Evolutionary conservation across 2,888 invertebrate species (phyloP), one percentile per base, ranked within the genome.

Genomic region (Oscheius sp.): DNA sequence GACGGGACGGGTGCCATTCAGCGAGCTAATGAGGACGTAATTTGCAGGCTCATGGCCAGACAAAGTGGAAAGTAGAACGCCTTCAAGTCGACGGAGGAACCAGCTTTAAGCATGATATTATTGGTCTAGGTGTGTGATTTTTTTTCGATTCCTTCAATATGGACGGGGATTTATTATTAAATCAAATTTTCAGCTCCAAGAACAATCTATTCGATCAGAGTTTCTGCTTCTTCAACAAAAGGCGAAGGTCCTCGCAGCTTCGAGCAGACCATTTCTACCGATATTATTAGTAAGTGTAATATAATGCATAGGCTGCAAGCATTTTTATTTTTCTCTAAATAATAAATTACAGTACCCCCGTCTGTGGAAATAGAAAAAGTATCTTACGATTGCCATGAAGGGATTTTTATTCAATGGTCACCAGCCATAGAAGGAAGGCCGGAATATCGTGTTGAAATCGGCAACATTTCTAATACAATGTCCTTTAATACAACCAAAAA

Each of bases 211-310:
- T 71, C 76, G 25, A 69, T 85, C 6, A 73, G 79, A 25, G 70
- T 85, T 12, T 76, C 82, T 10, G 83, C 83, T 0, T 78, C 82
- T 12, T 83, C 85, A 3, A 17, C 53, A 3, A 80, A 79, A 58
- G 85, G 85, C 53, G 85, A 84, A 73, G 80, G 85, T 15, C 70
- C 72, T n/a, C 79, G 75, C 69, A 84, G 82, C 70, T 71, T 69
- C 0, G 80, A 81, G 33, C 64, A 77, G 48, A 20, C 72, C 8
- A 75, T 72, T 6, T 70, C 74, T 27, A 85, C 85, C 3, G 78
- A 78, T 39, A 42, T 63, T 0, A 27, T 33, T 10, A 61, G 71
- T 71, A 3, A 46, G 55, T 31, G 25, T 12, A n/a, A 12, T 17
- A 2, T 48, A 23, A 20, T 1, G 2, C 8, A 50, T 12, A n/a